Evolutionary conservation across 2,797 vertebrate genomes (phyloP).

Genomic region (Ibycter americanus): DNA sequence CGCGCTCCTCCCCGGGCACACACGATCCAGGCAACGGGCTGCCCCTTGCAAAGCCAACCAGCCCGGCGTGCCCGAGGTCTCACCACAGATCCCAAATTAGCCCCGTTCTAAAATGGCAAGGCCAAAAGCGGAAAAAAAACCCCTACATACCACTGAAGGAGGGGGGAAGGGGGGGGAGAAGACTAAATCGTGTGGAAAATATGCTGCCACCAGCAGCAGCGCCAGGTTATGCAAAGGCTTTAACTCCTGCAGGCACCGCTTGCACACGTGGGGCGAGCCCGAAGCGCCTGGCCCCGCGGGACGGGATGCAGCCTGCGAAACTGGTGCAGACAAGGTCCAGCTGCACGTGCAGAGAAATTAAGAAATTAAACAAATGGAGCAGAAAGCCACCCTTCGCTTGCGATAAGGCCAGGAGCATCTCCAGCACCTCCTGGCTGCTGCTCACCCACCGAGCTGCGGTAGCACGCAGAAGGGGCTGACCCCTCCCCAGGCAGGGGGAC

Average conservation of each 20-base stretch:
- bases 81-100: background rate
- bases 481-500: background rate
- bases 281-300: fast-evolving
- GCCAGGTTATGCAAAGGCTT: background rate
- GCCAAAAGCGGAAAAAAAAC: background rate
- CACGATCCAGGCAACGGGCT: background rate
- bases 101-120: background rate
- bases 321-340: background rate
- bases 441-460: background rate
- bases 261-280: fast-evolving
- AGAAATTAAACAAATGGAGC: background rate
- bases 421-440: background rate
- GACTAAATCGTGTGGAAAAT: slow-evolving; percentile 7
- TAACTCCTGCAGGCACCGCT: background rate
- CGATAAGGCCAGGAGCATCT: background rate
- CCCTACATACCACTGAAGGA: background rate
- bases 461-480: background rate
- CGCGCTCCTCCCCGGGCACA: background rate
- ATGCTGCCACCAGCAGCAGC: background rate
- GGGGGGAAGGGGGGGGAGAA: background rate
- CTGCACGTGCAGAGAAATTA: background rate
- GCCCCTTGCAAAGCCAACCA: background rate
- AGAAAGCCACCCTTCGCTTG: background rate
- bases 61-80: fast-evolving
- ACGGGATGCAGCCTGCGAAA: background rate